phyloP scores from a whole-genome alignment of 2,797 vertebrate species.

The Coendou prehensilis region DNA sequence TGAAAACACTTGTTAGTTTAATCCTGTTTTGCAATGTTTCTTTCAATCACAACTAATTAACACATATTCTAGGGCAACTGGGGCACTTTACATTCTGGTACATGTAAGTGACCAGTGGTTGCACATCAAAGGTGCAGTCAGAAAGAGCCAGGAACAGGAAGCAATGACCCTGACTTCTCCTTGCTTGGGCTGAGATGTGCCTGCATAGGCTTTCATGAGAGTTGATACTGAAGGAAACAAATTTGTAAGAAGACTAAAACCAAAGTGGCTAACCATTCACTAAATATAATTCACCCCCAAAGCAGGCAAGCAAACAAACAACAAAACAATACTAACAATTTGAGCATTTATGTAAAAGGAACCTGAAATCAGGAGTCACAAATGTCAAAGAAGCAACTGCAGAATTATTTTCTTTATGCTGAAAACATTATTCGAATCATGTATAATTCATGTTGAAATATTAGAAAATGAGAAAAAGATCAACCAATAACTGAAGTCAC shows the following conservation, averaged over 20 bases:
- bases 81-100: neutral
- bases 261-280: constrained; percentile 36
- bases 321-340: neutral
- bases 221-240: constrained; percentile 49
- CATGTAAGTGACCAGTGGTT: neutral
- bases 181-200: neutral
- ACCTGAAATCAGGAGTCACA: constrained; percentile 40
- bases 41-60: constrained; percentile 28
- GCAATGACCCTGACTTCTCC: neutral
- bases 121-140: neutral
- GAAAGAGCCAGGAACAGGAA: neutral
- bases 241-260: constrained; percentile 73
- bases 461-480: constrained; percentile 39
- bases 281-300: constrained; percentile 60
- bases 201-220: neutral
- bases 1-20: constrained; percentile 20
- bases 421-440: constrained; percentile 38
- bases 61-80: neutral
- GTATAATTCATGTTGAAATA: neutral
- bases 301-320: constrained; percentile 30
- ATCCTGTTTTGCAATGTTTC: neutral
- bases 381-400: constrained; percentile 17
- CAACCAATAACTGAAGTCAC: neutral
- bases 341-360: neutral
- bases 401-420: constrained; percentile 1